These are phyloP conservation scores for Xenotilapia leptura DNA, from an alignment of 2,113 vertebrate genomes.

Conservation along the genomic window DNA sequence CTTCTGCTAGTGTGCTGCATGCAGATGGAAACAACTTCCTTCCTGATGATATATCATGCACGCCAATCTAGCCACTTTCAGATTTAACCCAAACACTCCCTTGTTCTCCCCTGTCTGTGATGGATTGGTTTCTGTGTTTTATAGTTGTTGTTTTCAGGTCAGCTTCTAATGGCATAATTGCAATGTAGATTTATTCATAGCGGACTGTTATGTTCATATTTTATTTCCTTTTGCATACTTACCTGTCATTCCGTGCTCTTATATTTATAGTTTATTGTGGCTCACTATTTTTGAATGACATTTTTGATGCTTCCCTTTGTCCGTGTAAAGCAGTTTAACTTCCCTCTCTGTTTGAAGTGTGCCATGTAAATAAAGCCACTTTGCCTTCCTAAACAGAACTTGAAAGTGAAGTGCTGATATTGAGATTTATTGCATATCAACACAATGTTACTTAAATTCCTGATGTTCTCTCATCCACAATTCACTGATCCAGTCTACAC, in stretches of 20 bases:
- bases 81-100: not conserved
- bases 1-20: not conserved
- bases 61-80: not conserved
- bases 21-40: not conserved
- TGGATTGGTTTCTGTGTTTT: not conserved
- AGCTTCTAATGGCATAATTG: not conserved
- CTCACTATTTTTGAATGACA: not conserved
- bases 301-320: not conserved
- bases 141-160: not conserved
- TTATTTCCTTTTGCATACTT: not conserved
- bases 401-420: not conserved
- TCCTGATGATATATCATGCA: not conserved
- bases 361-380: not conserved
- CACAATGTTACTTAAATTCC: not conserved
- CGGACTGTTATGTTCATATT: not conserved
- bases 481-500: not conserved
- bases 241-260: accelerated
- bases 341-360: not conserved
- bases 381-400: not conserved
- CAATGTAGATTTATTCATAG: not conserved
- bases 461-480: not conserved
- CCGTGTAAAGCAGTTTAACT: not conserved
- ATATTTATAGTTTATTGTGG: not conserved
- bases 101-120: not conserved
- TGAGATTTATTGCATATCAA: not conserved